Evolutionary conservation across 2,888 invertebrate genomes (phyloP), one percentile per base, ranked within the genome.

Genomic region (Drosophila gaucha): DNA sequence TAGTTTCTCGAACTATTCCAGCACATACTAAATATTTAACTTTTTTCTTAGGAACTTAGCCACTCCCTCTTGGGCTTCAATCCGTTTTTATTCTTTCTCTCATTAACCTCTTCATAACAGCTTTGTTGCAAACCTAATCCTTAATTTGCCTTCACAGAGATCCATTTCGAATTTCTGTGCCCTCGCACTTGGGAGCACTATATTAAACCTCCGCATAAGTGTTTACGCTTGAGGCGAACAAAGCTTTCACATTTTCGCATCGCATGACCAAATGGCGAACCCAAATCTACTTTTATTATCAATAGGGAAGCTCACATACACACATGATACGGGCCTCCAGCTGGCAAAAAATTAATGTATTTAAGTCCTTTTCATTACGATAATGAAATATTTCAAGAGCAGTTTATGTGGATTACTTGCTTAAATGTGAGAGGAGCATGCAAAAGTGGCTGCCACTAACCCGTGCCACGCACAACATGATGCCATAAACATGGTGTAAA

Each of bases 301-400:
- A 84, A 76, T 73, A 70, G 46, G 51, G 28, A 28, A 47, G 41
- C 58, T 44, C 28, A 43, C 43, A 28, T 31, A 26, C 46, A 36
- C 44, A 12, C 38, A 31, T 36, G 33, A 46, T 50, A 63, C 24
- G 65, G 63, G 57, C 52, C 64, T 63, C 66, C 63, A 63, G 69
- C 67, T 66, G 52, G 74, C 63, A 70, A 78, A 69, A 78, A 69
- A 67, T 80, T 63, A 78, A 84, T 80, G 74, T 72, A 75, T 74
- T 65, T 67, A 63, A 70, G 80, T 80, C 74, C 87, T 72, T 78
- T 86, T 86, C 87, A 84, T 84, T 85, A 84, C 84, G 80, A 83
- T 82, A 82, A 82, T 82, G 82, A 82, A 82, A 86, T 82, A 82
- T 87, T 78, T 85, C 87, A 80, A 78, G 87, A 85, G 76, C 87